phyloP scores from a whole-genome alignment of 2,113 vertebrate genomes.

The Dipodomys spectabilis region DNA sequence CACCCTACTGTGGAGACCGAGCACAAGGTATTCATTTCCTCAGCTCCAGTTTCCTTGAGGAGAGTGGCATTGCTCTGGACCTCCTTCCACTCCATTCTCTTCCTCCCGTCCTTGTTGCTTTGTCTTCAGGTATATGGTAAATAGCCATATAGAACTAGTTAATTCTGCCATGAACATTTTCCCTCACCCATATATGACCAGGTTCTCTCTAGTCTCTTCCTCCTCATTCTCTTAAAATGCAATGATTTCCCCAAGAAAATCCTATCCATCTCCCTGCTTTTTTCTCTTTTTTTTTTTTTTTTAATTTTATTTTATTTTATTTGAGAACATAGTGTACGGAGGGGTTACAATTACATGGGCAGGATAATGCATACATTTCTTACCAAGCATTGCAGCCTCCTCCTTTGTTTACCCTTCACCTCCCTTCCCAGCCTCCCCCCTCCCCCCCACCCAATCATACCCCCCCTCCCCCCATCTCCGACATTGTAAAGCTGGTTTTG shows the following conservation, averaged over 20 bases:
- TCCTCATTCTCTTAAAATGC: not conserved
- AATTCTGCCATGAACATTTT: too few species aligned
- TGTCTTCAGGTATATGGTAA: not conserved
- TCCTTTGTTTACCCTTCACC: too few species aligned
- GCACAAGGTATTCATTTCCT: not conserved
- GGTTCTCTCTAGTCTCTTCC: not conserved
- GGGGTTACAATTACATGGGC: too few species aligned
- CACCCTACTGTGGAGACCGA: not conserved
- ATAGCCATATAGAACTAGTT: not conserved
- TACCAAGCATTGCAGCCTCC: too few species aligned
- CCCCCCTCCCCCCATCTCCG: too few species aligned
- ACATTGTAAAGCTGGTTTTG: too few species aligned
- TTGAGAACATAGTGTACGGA: too few species aligned
- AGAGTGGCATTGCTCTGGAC: not conserved
- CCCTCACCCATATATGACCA: fast-evolving
- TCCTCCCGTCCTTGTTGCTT: not conserved
- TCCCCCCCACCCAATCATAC: too few species aligned
- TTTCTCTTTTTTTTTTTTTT: too few species aligned
- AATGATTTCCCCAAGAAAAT: not conserved
- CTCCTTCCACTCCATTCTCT: not conserved
- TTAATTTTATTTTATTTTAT: too few species aligned
- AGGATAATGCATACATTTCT: too few species aligned
- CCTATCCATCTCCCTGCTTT: not conserved
- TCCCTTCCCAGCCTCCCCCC: too few species aligned
- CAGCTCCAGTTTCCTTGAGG: not conserved